Conservation (phyloP, 1,140 invertebrate species). For the Drosophila malerkotliana region DNA sequence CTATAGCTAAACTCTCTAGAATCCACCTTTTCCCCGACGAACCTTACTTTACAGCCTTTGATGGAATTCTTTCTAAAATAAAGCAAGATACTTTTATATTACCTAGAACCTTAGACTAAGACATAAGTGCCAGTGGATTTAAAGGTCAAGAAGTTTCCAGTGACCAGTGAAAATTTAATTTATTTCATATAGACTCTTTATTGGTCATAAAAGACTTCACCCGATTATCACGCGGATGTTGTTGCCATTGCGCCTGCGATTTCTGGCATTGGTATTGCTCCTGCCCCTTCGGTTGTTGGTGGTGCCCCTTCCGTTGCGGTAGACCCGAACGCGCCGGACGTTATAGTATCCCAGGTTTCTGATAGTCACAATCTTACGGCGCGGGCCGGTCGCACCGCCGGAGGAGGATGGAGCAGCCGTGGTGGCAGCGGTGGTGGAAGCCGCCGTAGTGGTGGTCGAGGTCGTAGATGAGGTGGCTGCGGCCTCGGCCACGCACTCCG, state of each 20-base stretch:
- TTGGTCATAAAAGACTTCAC: neutral
- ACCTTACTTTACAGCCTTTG: too few relatives aligned
- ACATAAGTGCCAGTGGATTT: too few relatives aligned
- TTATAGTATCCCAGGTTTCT: neutral
- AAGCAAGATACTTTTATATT: too few relatives aligned
- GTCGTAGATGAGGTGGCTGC: neutral
- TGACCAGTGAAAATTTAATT: too few relatives aligned
- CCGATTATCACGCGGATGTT: slow-evolving; percentile 2
- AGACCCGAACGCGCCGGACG: neutral
- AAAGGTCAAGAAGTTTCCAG: too few relatives aligned
- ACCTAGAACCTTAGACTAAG: too few relatives aligned
- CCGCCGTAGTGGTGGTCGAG: neutral
- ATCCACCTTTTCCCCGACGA: neutral
- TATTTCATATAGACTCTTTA: neutral
- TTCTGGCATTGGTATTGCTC: neutral
- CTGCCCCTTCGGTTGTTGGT: neutral
- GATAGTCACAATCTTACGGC: neutral
- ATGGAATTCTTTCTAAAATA: neutral
- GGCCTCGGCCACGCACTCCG: neutral
- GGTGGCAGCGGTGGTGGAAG: neutral
- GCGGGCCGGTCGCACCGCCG: neutral
- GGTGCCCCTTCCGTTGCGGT: neutral
- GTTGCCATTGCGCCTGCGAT: neutral
- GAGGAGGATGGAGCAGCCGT: neutral
- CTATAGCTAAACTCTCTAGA: neutral